Conservation (phyloP, 2,797 vertebrate species). For the Eulemur coronatus region DNA sequence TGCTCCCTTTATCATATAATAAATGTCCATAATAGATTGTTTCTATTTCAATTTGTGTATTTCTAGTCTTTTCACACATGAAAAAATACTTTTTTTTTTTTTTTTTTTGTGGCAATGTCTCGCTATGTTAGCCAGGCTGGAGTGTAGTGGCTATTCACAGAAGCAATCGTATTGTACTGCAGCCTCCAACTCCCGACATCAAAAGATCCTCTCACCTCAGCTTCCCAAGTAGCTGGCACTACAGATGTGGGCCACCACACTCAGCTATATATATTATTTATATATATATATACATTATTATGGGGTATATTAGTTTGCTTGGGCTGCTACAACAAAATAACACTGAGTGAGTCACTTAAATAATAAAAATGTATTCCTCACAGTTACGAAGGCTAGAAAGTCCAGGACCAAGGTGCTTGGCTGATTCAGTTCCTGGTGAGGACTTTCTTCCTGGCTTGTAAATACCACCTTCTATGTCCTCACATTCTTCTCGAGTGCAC, state of each 20-base stretch:
- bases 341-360: background rate
- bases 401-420: background rate
- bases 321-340: background rate
- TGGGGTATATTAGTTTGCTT: background rate
- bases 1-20: background rate
- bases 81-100: background rate
- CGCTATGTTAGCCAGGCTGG: background rate
- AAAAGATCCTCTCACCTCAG: background rate
- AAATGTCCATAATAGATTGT: background rate
- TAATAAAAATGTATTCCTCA: background rate
- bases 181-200: background rate
- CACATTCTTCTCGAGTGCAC: background rate
- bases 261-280: too few species aligned
- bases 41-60: background rate
- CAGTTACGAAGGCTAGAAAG: background rate
- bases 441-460: background rate
- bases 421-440: background rate
- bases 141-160: background rate
- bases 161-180: rapidly evolving
- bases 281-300: background rate
- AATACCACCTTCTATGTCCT: background rate
- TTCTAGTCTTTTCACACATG: background rate
- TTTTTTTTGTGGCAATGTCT: background rate
- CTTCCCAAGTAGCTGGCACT: background rate
- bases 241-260: background rate